phyloP scores from a whole-genome alignment of 2,888 invertebrate genomes.

The Phorcus lineatus region DNA sequence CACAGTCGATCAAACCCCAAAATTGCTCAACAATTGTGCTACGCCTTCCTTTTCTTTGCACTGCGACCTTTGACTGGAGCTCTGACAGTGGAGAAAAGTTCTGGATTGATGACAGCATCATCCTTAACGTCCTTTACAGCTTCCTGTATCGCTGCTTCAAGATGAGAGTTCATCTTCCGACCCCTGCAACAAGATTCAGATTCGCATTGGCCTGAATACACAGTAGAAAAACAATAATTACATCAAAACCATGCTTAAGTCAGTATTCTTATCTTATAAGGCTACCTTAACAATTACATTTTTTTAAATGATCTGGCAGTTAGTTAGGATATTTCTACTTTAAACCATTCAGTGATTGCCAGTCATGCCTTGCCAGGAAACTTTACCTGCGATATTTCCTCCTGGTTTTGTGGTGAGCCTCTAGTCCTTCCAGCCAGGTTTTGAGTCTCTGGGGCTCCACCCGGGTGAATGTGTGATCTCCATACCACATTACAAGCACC shows the following conservation, averaged over 20 bases:
- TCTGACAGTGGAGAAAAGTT: not conserved
- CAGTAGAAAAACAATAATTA: too few relatives aligned
- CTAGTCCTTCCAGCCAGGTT: conserved; percentile 90
- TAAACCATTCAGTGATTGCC: too few relatives aligned
- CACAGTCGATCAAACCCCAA: too few relatives aligned
- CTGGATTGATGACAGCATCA: conserved; percentile 76
- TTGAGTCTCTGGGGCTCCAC: conserved; percentile 85
- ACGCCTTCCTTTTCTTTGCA: not conserved
- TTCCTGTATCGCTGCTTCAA: conserved; percentile 94
- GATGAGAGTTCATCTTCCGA: conserved; percentile 91
- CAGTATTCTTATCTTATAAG: too few relatives aligned
- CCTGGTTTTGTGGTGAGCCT: conserved; percentile 91
- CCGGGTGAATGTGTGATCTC: conserved; percentile 82
- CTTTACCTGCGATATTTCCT: conserved; percentile 90
- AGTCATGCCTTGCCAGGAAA: too few relatives aligned
- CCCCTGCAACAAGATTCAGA: conserved; percentile 80
- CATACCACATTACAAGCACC: conserved; percentile 82
- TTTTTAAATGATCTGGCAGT: too few relatives aligned
- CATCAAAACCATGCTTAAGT: too few relatives aligned
- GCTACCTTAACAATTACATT: too few relatives aligned
- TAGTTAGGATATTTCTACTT: too few relatives aligned
- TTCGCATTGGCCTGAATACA: too few relatives aligned
- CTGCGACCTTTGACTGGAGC: not conserved
- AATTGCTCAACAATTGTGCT: too few relatives aligned
- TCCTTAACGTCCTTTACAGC: conserved; percentile 87